Evolutionary conservation across 1,140 invertebrate species (phyloP).

Genomic region (Leguminivora glycinivorella): DNA sequence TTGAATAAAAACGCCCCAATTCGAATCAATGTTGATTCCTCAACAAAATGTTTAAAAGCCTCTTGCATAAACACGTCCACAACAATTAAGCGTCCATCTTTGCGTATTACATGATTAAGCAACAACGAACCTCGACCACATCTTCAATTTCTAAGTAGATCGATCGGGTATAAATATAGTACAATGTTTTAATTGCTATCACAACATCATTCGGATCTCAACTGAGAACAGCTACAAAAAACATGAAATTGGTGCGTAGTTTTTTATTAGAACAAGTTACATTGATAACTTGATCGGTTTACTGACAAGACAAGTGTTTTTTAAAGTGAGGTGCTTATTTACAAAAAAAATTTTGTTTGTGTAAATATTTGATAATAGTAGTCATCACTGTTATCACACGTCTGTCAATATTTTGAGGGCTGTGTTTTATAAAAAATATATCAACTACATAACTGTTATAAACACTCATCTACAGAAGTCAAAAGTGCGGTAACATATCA

Average conservation of each 20-base stretch:
- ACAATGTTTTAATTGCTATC: conserved; percentile 45
- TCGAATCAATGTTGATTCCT: conserved; percentile 6
- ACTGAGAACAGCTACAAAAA: conserved; percentile 44
- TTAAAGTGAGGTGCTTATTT: no score
- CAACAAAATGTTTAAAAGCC: conserved; percentile 9
- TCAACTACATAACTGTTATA: no score
- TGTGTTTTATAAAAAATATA: no score
- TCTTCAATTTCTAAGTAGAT: conserved; percentile 54
- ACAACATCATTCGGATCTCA: conserved; percentile 46
- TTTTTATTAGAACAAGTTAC: conserved; percentile 16
- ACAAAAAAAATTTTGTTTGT: no score
- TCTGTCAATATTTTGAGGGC: no score
- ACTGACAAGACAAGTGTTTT: no score
- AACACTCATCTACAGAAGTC: no score
- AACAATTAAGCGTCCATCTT: conserved; percentile 60
- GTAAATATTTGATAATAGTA: no score
- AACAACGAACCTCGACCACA: conserved; percentile 55
- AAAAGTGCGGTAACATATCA: no score
- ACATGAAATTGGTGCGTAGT: conserved; percentile 65
- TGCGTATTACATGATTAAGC: conserved; percentile 56
- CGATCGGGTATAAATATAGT: conserved; percentile 70
- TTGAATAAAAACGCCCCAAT: no score
- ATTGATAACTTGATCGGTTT: neutral
- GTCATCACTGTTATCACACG: no score
- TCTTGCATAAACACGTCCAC: conserved; percentile 49